Base-by-base conservation (phyloP, 1,140 invertebrate species). In the Aleiodes sp. region DNA sequence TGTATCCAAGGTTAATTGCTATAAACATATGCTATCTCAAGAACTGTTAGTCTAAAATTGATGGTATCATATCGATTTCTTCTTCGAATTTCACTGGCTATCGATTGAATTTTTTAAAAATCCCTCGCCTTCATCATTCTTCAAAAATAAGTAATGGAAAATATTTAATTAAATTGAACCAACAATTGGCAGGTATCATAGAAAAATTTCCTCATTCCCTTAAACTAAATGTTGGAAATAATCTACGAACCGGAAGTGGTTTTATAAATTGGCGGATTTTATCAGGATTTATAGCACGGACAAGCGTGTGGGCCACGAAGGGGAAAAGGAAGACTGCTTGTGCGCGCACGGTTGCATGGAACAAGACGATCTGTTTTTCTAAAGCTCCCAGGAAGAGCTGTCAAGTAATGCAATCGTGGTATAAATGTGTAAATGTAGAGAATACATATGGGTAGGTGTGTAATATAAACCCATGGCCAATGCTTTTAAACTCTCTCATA, bases 361-460 rank as follows among this genome's bases (percentile, higher is more conserved):
- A 69, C 31, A 57, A 64, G 57, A 70, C 70, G 60, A 74, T 74
- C 66, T 66, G 72, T 74, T 72, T 73, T 76, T 65, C 69, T 31
- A 16, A 14, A 10, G 46, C 35, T 65, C n/a, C n/a, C 77, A 76
- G 77, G 77, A 78, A 78, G 64, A 66, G 70, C 74, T 75, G 76
- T 77, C 76, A 73, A 67, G 73, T 57, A 21, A 63, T n/a, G 24
- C 26, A 62, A 56, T 62, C 9, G 63, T 39, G 64, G 35, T 43
- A 26, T 63, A 28, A 14, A 46, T 28, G 29, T 33, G 52, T 66
- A 66, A 37, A 37, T 7, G 37, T 61, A 29, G n/a, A 28, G 8
- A n/a, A n/a, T n/a, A 59, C 10, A 59, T 59, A 28, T 59, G 26
- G 16, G 46, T 29, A 59, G 3, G 6, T 56, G 35, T 69, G 19